These are phyloP conservation scores for Ranitomeya variabilis DNA, from an alignment of 2,113 vertebrate species.

Conservation along the genomic window DNA sequence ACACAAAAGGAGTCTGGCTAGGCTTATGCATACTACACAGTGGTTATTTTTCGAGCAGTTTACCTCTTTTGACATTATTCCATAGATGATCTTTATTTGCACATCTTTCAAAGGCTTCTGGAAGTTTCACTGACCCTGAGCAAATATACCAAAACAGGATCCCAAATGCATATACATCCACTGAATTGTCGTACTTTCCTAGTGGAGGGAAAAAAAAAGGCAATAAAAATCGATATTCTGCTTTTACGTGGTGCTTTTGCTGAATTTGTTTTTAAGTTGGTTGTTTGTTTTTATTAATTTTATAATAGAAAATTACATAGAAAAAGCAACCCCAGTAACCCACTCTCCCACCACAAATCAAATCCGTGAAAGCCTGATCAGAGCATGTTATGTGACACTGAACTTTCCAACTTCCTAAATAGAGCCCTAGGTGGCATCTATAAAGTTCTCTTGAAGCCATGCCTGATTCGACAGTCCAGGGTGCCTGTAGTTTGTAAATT, in stretches of 20 bases:
- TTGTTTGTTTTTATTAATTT: neutral
- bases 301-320: no score
- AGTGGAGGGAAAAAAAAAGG: constrained; percentile 5
- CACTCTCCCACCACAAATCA: no score
- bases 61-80: constrained; percentile 97
- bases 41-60: neutral
- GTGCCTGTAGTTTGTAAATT: no score
- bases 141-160: constrained; percentile 99
- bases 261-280: neutral
- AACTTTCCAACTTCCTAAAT: no score
- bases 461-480: no score
- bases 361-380: no score
- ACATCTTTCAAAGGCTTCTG: constrained; percentile 96
- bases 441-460: no score
- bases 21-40: no score
- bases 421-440: no score
- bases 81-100: constrained; percentile 98
- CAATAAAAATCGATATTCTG: neutral
- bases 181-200: constrained; percentile 98
- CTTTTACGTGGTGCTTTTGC: neutral
- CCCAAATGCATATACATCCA: constrained; percentile 97
- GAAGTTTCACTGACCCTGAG: constrained; percentile 92
- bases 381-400: no score
- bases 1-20: no score
- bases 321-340: no score